These are phyloP conservation scores for Hemistola chrysoprasaria DNA, from an alignment of 2,888 invertebrate genomes.

Conservation along the genomic window DNA sequence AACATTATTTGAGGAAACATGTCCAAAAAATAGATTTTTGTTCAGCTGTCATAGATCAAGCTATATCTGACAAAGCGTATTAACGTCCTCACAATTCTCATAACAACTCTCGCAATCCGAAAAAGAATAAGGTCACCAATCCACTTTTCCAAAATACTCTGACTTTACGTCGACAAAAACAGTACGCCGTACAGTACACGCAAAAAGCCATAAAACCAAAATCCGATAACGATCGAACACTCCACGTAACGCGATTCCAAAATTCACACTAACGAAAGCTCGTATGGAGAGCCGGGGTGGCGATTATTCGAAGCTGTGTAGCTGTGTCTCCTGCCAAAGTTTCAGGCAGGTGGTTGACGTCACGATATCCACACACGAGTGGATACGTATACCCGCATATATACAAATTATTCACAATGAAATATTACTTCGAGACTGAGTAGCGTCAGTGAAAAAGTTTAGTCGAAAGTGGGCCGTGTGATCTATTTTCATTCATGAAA, in stretches of 20 bases:
- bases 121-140: slow-evolving; percentile 8
- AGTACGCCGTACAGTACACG: slow-evolving; percentile 1
- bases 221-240: slow-evolving; percentile 23
- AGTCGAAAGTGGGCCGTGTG: slow-evolving; percentile 18
- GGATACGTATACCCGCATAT: slow-evolving; percentile 55
- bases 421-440: slow-evolving; percentile 52
- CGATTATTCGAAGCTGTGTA: slow-evolving; percentile 73
- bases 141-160: slow-evolving; percentile 4
- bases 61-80: too few species aligned
- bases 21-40: too few species aligned
- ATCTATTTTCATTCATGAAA: slow-evolving; percentile 25
- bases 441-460: slow-evolving; percentile 46
- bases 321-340: slow-evolving; percentile 77
- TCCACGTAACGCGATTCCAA: slow-evolving; percentile 53
- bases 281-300: slow-evolving; percentile 69
- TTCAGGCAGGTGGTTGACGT: slow-evolving; percentile 75
- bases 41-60: too few species aligned
- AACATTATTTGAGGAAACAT: too few species aligned
- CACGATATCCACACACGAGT: slow-evolving; percentile 53
- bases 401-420: slow-evolving; percentile 61
- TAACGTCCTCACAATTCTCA: slow-evolving; percentile 6
- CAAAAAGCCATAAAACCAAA: slow-evolving; percentile 2
- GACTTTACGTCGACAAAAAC: background rate
- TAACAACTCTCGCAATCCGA: slow-evolving; percentile 11
- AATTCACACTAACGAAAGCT: slow-evolving; percentile 75